Percentiles rank a stretch among this genome's conserved stretches.
Evolutionary conservation across 2,888 invertebrate genomes (phyloP).

Genomic region (Leptinotarsa rubiginosa): DNA sequence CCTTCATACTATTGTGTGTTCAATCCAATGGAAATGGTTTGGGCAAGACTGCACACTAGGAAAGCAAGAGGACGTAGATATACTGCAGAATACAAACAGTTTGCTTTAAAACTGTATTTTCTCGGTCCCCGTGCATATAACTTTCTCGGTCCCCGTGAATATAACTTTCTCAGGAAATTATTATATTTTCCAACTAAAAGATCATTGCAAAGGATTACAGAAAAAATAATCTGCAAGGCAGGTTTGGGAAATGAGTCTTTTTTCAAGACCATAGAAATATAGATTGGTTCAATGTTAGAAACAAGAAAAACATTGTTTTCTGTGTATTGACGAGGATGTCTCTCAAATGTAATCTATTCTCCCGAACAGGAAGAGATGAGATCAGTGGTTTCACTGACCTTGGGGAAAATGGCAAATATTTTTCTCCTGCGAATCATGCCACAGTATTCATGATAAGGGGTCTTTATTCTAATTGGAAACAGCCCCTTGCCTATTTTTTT

Average conservation of each 20-base stretch:
- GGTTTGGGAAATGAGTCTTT: slow-evolving; percentile 29
- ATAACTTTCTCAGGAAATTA: too few relatives aligned
- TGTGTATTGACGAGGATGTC: slow-evolving; percentile 31
- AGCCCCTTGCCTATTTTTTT: slow-evolving; percentile 20
- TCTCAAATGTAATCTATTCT: slow-evolving; percentile 29
- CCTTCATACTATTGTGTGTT: too few relatives aligned
- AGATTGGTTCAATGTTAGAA: slow-evolving; percentile 4
- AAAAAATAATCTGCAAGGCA: slow-evolving; percentile 29
- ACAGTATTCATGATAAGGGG: slow-evolving; percentile 5
- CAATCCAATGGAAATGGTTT: too few relatives aligned
- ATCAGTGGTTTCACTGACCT: slow-evolving; percentile 18
- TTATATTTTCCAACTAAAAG: slow-evolving; percentile 19
- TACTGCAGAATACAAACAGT: too few relatives aligned
- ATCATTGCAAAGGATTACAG: slow-evolving; percentile 23
- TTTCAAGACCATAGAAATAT: slow-evolving; percentile 30
- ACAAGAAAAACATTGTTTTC: slow-evolving; percentile 19
- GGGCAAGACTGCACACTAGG: too few relatives aligned
- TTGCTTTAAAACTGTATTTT: too few relatives aligned
- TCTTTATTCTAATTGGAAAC: slow-evolving; percentile 4
- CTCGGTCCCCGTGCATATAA: too few relatives aligned
- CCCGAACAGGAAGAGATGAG: slow-evolving; percentile 28
- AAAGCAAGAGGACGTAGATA: too few relatives aligned
- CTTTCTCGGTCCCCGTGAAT: too few relatives aligned
- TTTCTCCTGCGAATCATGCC: slow-evolving; percentile 19
- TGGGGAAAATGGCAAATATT: slow-evolving; percentile 4